Conservation (phyloP, 2,888 invertebrate species). For the Microctonus aethiopoides region DNA sequence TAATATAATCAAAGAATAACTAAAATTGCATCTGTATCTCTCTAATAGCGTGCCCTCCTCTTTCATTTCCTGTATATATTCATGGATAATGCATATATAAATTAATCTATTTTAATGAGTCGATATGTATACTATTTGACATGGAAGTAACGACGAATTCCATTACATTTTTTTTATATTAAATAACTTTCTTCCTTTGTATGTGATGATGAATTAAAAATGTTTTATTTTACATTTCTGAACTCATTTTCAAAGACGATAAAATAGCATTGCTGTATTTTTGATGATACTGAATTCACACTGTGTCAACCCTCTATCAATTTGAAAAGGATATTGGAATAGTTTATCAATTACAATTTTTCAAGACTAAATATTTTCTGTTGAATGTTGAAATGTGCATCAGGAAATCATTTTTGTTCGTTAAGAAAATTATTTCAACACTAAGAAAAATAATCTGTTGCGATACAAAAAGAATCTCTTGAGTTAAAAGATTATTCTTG, state of each 20-base stretch:
- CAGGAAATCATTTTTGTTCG: constrained; percentile 11
- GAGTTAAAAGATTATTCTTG: no score
- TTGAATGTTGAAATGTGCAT: background rate
- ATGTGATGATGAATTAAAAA: constrained; percentile 27
- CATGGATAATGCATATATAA: constrained; percentile 17
- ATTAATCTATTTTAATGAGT: constrained; percentile 6
- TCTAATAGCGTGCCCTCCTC: constrained; percentile 22
- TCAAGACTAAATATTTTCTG: background rate
- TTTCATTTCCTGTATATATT: constrained; percentile 1
- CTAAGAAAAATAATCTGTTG: no score
- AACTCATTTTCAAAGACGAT: background rate
- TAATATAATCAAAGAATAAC: constrained; percentile 29
- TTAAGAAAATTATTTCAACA: no score
- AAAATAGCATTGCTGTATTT: background rate
- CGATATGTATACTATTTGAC: constrained; percentile 49
- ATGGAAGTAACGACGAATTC: constrained; percentile 37
- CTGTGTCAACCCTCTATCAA: no score
- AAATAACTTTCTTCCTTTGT: background rate
- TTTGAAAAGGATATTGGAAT: no score
- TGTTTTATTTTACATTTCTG: constrained; percentile 20
- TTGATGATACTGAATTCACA: background rate
- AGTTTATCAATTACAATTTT: background rate
- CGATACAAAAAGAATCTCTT: no score
- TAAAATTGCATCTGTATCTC: constrained; percentile 21
- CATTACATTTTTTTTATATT: background rate